phyloP scores from a whole-genome alignment of 2,888 invertebrate genomes.

The Catocala fraxini region DNA sequence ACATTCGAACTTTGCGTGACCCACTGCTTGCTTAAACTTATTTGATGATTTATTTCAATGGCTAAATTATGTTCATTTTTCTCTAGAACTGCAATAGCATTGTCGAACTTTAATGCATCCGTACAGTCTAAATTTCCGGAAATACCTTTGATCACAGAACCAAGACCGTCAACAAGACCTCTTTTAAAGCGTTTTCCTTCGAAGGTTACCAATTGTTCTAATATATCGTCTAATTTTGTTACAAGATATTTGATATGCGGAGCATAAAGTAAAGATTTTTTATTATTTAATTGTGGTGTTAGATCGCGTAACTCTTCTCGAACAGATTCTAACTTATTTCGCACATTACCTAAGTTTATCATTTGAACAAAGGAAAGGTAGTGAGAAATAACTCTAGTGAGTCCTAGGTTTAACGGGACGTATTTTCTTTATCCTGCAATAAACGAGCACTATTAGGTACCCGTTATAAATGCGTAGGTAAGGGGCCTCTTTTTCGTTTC shows the following conservation, averaged over 20 bases:
- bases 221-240: slow-evolving; percentile 16
- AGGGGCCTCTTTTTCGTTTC: no score
- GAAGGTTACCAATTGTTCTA: slow-evolving; percentile 18
- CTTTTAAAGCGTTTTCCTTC: slow-evolving; percentile 6
- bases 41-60: neutral
- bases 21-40: neutral
- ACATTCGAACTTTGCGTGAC: neutral
- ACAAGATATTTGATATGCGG: slow-evolving; percentile 17
- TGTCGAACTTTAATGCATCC: slow-evolving; percentile 17
- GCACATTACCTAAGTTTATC: no score
- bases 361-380: no score
- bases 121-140: slow-evolving; percentile 33
- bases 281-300: neutral
- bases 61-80: neutral
- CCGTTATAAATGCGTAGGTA: no score
- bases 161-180: slow-evolving; percentile 12
- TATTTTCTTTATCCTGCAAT: no score
- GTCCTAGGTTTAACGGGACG: no score
- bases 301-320: neutral
- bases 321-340: neutral
- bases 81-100: slow-evolving; percentile 8
- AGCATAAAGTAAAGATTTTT: slow-evolving; percentile 1
- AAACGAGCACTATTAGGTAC: no score
- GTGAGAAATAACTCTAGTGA: no score
- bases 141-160: slow-evolving; percentile 29